A percentile compares a stretch with the other conserved stretches of the same genome.
Conservation (phyloP, 2,888 invertebrate species). For the Panopea generosa region DNA sequence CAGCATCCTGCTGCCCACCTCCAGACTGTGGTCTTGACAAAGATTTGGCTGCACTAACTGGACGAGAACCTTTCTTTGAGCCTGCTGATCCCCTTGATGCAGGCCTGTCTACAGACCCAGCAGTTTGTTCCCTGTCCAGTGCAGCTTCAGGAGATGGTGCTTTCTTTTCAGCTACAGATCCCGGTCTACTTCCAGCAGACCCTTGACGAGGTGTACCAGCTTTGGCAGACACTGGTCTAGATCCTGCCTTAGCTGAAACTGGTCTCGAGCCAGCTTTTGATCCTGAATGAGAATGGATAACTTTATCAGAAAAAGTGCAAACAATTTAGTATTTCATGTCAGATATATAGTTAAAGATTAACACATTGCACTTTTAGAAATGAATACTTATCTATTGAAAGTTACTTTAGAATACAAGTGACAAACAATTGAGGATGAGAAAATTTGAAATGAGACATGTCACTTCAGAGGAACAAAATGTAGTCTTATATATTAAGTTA, state of each 20-base stretch:
- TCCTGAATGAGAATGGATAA: slow-evolving; percentile 31
- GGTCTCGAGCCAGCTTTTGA: slow-evolving; percentile 59
- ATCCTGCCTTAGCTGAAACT: slow-evolving; percentile 61
- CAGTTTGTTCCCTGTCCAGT: slow-evolving; percentile 35
- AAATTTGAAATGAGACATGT: too few relatives aligned
- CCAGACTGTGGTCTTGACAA: slow-evolving; percentile 52
- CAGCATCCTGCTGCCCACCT: slow-evolving; percentile 23
- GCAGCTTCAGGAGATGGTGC: slow-evolving; percentile 33
- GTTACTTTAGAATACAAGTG: too few relatives aligned
- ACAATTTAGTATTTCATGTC: too few relatives aligned
- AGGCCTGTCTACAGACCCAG: slow-evolving; percentile 47
- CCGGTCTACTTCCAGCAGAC: slow-evolving; percentile 51
- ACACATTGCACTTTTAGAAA: too few relatives aligned
- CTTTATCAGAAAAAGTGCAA: too few relatives aligned
- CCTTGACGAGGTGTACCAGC: slow-evolving; percentile 54
- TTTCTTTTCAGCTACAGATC: slow-evolving; percentile 40
- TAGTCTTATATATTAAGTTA: too few relatives aligned
- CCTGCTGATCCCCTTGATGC: slow-evolving; percentile 36
- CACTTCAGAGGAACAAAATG: too few relatives aligned
- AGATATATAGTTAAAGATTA: too few relatives aligned
- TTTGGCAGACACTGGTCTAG: slow-evolving; percentile 58
- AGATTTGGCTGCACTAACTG: slow-evolving; percentile 61
- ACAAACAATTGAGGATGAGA: too few relatives aligned
- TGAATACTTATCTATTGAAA: too few relatives aligned
- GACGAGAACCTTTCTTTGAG: slow-evolving; percentile 53